Base-by-base conservation (phyloP, 2,888 invertebrate species). In the Spicauda simplicius region DNA sequence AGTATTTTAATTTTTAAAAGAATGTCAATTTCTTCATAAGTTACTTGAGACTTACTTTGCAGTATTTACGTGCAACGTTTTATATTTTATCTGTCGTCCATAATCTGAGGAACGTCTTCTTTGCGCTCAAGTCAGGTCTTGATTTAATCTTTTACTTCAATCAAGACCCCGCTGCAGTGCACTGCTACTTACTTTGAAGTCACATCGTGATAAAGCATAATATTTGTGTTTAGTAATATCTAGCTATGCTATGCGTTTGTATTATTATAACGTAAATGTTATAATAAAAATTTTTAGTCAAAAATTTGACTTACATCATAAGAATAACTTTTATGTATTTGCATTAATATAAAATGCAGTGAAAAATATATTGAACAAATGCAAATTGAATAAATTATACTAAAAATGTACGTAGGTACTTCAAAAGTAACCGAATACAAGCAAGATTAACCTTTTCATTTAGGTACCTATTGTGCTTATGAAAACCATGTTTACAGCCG, bases 61-160 rank as follows among this genome's bases (percentile, higher is more conserved):
- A 45, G 12, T n/a, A 45, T 30, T 19, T 19, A 58, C 41, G 19
- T 59, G 20, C 48, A 48, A 12, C 48, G 16, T n/a, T 50, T 30
- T 60, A 10, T 50, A 50, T 61, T 53, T 61, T 53, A 65, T 58
- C 55, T 55, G 45, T 55, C n/a, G 18, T 55, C 33, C 59, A 60
- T 55, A 30, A 60, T 55, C 66, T 66, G 33, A 10, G 54, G 25
- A 66, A 45, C 37, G 59, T 48, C 66, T 55, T 55, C 60, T 66
- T 66, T 60, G 48, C 66, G 33, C 48, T 55, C 66, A 57, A 65
- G n/a, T 63, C 41, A 64, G 20, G 25, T 59, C 48, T 60, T 60
- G 66, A 66, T 66, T 59, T 66, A 55, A 66, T 66, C 66, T 60
- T 6, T 48, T 10, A 59, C 66, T 66, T 66, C 60, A 66, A 66